Evolutionary conservation across 1,140 invertebrate species (phyloP), one percentile per base, ranked within the genome.

Genomic region (Brachystomella parvula): DNA sequence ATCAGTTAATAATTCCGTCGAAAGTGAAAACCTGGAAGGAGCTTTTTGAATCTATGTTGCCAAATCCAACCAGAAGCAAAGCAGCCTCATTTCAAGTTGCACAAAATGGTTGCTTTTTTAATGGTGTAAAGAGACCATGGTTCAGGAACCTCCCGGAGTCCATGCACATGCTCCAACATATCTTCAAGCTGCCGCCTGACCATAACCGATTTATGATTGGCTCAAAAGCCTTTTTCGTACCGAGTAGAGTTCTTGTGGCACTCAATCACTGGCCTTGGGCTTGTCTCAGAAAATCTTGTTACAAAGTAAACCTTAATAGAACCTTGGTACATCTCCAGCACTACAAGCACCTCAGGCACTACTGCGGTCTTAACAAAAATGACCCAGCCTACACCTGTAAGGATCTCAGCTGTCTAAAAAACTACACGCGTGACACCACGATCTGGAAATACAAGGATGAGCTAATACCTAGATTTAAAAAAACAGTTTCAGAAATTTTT

Each of bases 381-480:
- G 6, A 56, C 9, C 15, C 9, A 17, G 49, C 15, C 30, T 3
- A 59, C 6, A 29, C 26, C 6, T 59, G 57, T 24, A 9, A 59
- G 12, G 12, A 31, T 59, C 21, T 59, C 6, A 17, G 15, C 26
- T 59, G 57, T 31, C 30, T 59, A 26, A 59, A 32, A 9, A 9
- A 29, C 57, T 12, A 9, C 21, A 6, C 2, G 24, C 12, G 6
- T 6, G 57, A 59, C 21, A 59, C 3, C 15, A 12, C 26, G 12
- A 12, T 59, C 30, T 59, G 57, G 57, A 59, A 59, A 21, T 59
- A 59, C 30, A 59, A 59, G 30, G 12, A 59, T 3, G 57, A 59
- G 15, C 21, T 59, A 12, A 59, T 59, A 28, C 26, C 26, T 12
- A 59, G 30, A 24, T 29, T 59, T 30, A 12, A 32, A 2, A 21